These are phyloP conservation scores for Dimorphilus gyrociliatus DNA, from an alignment of 2,888 invertebrate species.

Conservation along the genomic window DNA sequence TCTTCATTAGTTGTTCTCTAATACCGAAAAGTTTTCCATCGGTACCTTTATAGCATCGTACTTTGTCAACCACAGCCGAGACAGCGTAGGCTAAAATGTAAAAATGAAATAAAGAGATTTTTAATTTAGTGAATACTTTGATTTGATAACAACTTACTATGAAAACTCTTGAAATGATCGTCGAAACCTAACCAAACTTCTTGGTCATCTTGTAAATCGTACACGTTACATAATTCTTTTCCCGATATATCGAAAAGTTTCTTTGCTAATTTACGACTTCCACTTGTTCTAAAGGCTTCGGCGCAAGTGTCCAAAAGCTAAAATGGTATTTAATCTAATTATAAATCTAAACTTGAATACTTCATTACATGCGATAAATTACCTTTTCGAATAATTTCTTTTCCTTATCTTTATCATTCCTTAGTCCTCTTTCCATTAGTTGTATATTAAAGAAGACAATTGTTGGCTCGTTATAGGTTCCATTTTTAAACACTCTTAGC, in stretches of 20 bases:
- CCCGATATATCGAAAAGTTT: constrained; percentile 26
- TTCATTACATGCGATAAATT: constrained; percentile 1
- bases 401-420: too few species aligned
- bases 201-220: constrained; percentile 20
- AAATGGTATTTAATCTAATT: constrained; percentile 4
- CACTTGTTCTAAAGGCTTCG: too few species aligned
- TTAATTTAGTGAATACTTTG: too few species aligned
- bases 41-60: constrained; percentile 7
- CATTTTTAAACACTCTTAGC: constrained; percentile 35
- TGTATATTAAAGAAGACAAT: constrained; percentile 30
- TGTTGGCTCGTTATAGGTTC: constrained; percentile 16
- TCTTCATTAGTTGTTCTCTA: constrained; percentile 18
- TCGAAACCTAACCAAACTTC: constrained; percentile 34
- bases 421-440: constrained; percentile 22
- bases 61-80: constrained; percentile 23
- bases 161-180: constrained; percentile 29
- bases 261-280: constrained; percentile 15
- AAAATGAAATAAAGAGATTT: neutral
- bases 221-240: constrained; percentile 22
- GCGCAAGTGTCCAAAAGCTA: constrained; percentile 29
- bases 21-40: constrained; percentile 10
- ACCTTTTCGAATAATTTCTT: too few species aligned
- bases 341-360: constrained; percentile 2
- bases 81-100: constrained; percentile 22
- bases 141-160: constrained; percentile 25